These are phyloP conservation scores for Silvanus unidentatus DNA, from an alignment of 2,888 invertebrate species.

Conservation along the genomic window DNA sequence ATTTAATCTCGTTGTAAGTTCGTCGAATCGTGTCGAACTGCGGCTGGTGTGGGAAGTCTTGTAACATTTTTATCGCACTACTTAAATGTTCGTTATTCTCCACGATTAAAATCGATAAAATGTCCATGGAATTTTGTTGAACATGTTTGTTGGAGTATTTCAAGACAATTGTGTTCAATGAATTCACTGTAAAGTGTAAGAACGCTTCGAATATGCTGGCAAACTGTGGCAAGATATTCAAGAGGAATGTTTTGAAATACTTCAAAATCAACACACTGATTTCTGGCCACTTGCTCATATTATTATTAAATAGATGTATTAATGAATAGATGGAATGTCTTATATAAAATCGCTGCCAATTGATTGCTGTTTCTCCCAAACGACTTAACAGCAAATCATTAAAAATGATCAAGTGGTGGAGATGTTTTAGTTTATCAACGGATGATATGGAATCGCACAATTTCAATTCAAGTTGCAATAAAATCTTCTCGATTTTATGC, in stretches of 20 bases:
- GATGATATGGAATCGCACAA: conserved; percentile 51
- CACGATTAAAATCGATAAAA: conserved; percentile 52
- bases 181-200: conserved; percentile 51
- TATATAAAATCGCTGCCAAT: conserved; percentile 50
- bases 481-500: conserved; percentile 30
- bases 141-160: conserved; percentile 24
- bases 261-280: conserved; percentile 34
- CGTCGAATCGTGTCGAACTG: conserved; percentile 38
- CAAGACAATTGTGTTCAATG: conserved; percentile 40
- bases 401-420: conserved; percentile 53
- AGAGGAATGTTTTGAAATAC: conserved; percentile 48
- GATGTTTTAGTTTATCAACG: conserved; percentile 51
- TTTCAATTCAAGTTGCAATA: conserved; percentile 40
- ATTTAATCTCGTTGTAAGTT: conserved; percentile 38
- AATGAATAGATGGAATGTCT: conserved; percentile 54
- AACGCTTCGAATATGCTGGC: conserved; percentile 46
- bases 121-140: conserved; percentile 38
- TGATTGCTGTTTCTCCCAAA: conserved; percentile 34
- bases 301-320: conserved; percentile 48
- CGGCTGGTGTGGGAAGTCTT: conserved; percentile 48
- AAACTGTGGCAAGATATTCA: conserved; percentile 45
- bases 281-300: conserved; percentile 21
- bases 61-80: conserved; percentile 48
- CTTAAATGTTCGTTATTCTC: conserved; percentile 48
- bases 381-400: conserved; percentile 44